Percentiles rank a stretch among this genome's conserved stretches.
phyloP scores from a whole-genome alignment of 23 tunicate genomes.

The Oikopleura vanhoeffeni region DNA sequence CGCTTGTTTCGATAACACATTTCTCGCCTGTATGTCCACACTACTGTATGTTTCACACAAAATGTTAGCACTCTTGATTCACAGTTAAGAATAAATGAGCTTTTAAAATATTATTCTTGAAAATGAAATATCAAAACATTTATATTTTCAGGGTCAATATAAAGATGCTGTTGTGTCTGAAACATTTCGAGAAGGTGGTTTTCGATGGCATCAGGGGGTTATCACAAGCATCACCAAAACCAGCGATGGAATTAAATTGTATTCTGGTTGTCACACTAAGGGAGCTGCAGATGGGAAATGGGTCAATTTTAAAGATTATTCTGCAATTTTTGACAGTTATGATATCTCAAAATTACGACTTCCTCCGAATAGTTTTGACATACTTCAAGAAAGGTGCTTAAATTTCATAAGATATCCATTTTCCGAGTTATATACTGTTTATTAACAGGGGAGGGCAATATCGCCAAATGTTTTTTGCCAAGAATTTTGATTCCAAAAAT shows the following conservation, averaged over 20 bases:
- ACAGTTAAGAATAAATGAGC: too few species aligned
- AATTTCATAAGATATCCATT: neutral
- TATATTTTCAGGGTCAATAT: neutral
- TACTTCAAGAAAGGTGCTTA: constrained; percentile 16
- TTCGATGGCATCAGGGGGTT: neutral
- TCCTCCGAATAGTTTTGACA: constrained; percentile 86
- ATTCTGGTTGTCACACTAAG: constrained; percentile 54
- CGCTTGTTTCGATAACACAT: too few species aligned
- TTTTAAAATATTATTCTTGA: too few species aligned
- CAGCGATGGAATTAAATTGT: neutral
- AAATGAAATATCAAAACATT: too few species aligned
- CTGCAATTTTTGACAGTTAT: constrained; percentile 27
- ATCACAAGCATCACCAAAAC: neutral
- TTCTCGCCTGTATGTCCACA: too few species aligned
- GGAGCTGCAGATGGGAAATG: constrained; percentile 68
- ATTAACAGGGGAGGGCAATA: too few species aligned
- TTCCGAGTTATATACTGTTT: too few species aligned
- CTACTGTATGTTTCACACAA: too few species aligned
- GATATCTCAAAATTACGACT: constrained; percentile 46
- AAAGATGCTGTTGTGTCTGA: neutral
- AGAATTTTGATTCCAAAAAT: too few species aligned
- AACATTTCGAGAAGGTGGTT: neutral
- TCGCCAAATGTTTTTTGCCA: too few species aligned
- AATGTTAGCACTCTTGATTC: too few species aligned
- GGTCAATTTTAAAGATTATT: constrained; percentile 58